Conservation (phyloP, 2,888 invertebrate species). For the Helicoverpa assulta region DNA sequence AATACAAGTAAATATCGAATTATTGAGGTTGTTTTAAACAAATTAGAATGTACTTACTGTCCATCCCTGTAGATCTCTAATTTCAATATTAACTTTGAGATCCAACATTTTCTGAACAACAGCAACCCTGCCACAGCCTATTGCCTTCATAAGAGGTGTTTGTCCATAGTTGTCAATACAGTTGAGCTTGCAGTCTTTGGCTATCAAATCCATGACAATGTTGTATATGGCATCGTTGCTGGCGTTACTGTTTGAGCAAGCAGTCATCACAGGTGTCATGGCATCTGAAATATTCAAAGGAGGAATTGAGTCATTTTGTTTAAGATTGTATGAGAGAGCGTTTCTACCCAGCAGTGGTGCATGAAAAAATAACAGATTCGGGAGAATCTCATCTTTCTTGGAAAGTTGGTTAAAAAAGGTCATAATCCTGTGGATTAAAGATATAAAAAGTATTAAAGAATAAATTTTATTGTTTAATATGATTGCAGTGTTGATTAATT, state of each 20-base stretch:
- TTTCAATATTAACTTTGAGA: constrained; percentile 88
- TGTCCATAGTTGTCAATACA: constrained; percentile 90
- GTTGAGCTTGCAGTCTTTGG: constrained; percentile 88
- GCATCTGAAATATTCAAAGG: constrained; percentile 85
- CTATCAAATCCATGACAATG: constrained; percentile 87
- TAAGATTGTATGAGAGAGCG: no score
- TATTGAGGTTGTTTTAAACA: background rate
- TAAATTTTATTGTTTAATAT: no score
- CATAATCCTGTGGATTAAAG: no score
- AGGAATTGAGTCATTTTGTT: no score
- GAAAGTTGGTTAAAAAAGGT: no score
- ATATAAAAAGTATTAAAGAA: no score
- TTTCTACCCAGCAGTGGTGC: no score
- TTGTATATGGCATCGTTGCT: constrained; percentile 80
- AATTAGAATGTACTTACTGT: constrained; percentile 83
- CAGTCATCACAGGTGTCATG: constrained; percentile 91
- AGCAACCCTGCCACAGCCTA: constrained; percentile 86
- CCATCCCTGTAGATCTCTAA: constrained; percentile 91
- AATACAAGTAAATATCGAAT: background rate
- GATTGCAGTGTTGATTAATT: no score
- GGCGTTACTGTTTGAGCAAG: constrained; percentile 90
- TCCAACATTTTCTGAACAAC: constrained; percentile 89
- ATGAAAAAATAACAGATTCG: no score
- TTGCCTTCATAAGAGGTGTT: constrained; percentile 92
- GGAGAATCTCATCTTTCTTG: no score